These are phyloP conservation scores for Ylistrum balloti DNA, from an alignment of 1,140 invertebrate genomes.

Conservation along the genomic window DNA sequence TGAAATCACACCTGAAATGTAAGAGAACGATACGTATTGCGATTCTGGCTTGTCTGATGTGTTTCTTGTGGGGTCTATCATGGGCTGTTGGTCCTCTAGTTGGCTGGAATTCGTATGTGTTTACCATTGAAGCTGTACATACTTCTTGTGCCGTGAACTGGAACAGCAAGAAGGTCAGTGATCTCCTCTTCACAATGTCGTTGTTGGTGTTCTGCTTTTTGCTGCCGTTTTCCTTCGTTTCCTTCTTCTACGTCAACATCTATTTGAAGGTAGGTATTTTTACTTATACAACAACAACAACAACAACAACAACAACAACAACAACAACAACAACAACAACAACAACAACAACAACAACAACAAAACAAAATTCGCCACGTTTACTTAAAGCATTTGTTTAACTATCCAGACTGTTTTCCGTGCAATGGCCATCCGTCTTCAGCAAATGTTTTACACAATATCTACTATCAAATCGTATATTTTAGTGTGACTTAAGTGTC, in stretches of 20 bases:
- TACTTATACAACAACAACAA: too few relatives aligned
- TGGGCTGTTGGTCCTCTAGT: not conserved
- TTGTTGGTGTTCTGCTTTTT: not conserved
- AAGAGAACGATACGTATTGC: not conserved
- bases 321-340: too few relatives aligned
- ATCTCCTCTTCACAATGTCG: not conserved
- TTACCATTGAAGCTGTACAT: not conserved
- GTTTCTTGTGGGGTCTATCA: not conserved
- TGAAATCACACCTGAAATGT: not conserved
- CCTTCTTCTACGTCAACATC: not conserved
- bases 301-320: too few relatives aligned
- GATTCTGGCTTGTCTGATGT: not conserved
- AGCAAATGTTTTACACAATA: too few relatives aligned
- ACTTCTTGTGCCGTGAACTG: not conserved
- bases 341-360: too few relatives aligned
- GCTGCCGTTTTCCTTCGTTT: not conserved
- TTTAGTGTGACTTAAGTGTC: too few relatives aligned
- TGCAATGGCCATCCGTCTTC: too few relatives aligned
- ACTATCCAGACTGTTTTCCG: too few relatives aligned
- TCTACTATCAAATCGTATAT: too few relatives aligned
- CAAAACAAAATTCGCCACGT: too few relatives aligned
- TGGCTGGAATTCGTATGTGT: not conserved
- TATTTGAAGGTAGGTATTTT: not conserved
- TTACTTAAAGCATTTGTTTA: too few relatives aligned
- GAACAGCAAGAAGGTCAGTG: not conserved